phyloP scores from a whole-genome alignment of 2,113 vertebrate genomes.

The Paradoxurus hermaphroditus region DNA sequence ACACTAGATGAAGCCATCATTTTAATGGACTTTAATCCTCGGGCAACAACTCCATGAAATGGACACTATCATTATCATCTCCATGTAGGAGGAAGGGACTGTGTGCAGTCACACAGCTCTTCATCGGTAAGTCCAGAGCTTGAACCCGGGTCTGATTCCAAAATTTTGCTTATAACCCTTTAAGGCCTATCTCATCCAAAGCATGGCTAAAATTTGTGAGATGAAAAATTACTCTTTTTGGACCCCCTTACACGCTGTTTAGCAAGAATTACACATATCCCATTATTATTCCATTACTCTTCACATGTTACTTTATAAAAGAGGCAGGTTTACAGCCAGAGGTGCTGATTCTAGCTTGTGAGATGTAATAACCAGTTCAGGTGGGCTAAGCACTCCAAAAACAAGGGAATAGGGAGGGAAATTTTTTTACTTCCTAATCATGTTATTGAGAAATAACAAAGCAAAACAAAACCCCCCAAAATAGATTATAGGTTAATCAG shows the following conservation, averaged over 20 bases:
- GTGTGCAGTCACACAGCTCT: not conserved
- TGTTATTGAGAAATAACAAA: not conserved
- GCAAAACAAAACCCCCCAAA: not conserved
- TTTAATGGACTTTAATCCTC: not conserved
- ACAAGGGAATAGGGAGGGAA: not conserved
- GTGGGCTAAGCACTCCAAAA: not conserved
- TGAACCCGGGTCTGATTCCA: not conserved
- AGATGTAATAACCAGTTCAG: not conserved
- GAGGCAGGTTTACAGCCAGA: not conserved
- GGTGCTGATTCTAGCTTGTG: not conserved
- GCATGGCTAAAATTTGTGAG: not conserved
- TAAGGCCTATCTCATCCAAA: not conserved
- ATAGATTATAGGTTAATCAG: not conserved
- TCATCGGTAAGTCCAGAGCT: not conserved
- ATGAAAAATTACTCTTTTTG: not conserved
- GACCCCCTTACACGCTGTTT: not conserved
- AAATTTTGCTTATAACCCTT: not conserved
- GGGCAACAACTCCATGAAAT: not conserved
- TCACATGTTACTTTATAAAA: not conserved
- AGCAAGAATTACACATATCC: not conserved
- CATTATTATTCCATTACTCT: not conserved
- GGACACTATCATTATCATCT: not conserved
- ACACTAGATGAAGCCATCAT: not conserved
- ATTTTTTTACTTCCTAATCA: not conserved
- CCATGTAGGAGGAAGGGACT: not conserved